These are phyloP conservation scores for Tanypteryx hageni DNA, from an alignment of 2,888 invertebrate species.

Conservation along the genomic window DNA sequence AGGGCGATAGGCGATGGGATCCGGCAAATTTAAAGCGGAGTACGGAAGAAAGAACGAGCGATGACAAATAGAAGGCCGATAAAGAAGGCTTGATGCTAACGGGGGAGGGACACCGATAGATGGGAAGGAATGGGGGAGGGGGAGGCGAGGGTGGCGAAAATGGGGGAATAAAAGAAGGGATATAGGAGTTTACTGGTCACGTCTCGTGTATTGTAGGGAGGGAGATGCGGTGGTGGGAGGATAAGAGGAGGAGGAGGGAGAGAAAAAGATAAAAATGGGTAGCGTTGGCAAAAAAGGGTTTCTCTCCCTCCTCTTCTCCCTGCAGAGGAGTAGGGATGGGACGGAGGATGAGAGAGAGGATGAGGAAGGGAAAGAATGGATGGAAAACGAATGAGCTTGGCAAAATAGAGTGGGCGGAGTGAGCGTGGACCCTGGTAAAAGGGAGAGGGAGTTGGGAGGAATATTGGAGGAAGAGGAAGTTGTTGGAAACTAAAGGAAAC, in stretches of 20 bases:
- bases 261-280: neutral
- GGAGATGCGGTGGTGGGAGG: neutral
- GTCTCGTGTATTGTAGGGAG: neutral
- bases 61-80: conserved; percentile 14
- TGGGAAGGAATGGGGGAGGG: neutral
- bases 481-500: no score
- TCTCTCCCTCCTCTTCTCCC: neutral
- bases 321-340: no score
- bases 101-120: neutral
- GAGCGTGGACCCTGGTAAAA: neutral
- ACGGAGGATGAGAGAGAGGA: neutral
- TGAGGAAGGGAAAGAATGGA: neutral
- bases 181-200: neutral
- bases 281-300: conserved; percentile 1
- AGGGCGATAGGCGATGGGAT: neutral
- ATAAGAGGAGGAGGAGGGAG: neutral
- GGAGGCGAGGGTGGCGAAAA: neutral
- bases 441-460: neutral
- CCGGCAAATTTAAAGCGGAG: neutral
- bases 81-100: neutral
- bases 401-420: neutral
- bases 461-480: no score
- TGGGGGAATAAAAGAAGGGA: no score
- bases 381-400: conserved; percentile 5
- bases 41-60: neutral